phyloP scores from a whole-genome alignment of 2,888 invertebrate genomes.

The Coenonympha glycerion region DNA sequence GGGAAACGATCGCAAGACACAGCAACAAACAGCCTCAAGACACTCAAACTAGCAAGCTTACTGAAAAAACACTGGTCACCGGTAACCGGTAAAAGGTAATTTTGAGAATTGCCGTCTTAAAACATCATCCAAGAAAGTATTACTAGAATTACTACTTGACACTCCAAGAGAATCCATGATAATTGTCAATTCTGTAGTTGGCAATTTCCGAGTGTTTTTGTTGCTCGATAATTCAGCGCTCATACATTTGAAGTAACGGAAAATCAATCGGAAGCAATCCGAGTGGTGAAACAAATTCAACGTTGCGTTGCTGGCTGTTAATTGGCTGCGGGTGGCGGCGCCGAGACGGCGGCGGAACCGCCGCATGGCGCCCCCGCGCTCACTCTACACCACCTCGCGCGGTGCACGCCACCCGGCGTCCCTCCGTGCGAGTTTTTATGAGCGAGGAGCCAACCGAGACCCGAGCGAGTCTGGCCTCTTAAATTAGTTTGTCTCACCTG shows the following conservation, averaged over 20 bases:
- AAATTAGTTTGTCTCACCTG: constrained; percentile 59
- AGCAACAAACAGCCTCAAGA: too few relatives aligned
- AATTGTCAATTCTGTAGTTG: background rate
- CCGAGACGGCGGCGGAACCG: constrained; percentile 75
- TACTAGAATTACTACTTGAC: too few relatives aligned
- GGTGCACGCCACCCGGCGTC: constrained; percentile 55
- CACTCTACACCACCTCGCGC: constrained; percentile 54
- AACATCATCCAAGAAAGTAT: too few relatives aligned
- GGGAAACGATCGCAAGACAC: too few relatives aligned
- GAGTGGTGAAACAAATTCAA: constrained; percentile 70
- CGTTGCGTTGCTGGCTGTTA: constrained; percentile 70
- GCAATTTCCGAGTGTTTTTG: constrained; percentile 10
- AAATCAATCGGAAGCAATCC: constrained; percentile 73
- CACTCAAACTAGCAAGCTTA: too few relatives aligned
- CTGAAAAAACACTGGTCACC: too few relatives aligned
- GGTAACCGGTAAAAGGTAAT: too few relatives aligned
- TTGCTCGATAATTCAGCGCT: constrained; percentile 36
- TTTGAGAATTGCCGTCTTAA: too few relatives aligned
- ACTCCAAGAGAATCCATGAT: too few relatives aligned
- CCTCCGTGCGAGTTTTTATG: constrained; percentile 72
- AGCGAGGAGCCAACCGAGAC: constrained; percentile 63
- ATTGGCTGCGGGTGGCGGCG: constrained; percentile 76
- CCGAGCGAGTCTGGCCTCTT: constrained; percentile 58
- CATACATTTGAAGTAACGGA: constrained; percentile 48
- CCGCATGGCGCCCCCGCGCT: constrained; percentile 68